Conservation (phyloP, 2,113 vertebrate genomes). For the Tringa solitaria region DNA sequence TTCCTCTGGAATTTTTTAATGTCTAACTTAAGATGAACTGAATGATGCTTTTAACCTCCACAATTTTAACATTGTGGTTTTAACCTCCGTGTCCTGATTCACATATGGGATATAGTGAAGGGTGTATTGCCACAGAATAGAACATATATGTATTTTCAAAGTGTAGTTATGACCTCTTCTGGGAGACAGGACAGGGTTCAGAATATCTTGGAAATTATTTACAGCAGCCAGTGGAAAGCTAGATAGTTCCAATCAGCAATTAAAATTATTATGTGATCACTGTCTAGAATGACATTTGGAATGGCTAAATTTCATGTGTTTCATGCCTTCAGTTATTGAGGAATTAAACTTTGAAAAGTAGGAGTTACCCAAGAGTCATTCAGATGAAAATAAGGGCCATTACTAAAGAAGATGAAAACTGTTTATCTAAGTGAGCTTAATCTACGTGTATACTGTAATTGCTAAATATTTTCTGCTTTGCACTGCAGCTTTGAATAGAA, state of each 20-base stretch:
- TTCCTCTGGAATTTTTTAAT: neutral
- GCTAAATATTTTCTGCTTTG: neutral
- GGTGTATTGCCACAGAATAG: neutral
- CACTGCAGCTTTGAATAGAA: neutral
- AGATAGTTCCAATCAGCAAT: neutral
- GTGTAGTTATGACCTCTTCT: neutral
- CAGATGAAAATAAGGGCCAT: neutral
- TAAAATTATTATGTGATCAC: neutral
- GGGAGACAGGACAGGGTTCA: accelerated
- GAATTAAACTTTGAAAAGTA: neutral
- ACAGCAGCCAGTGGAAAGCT: neutral
- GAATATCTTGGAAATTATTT: neutral
- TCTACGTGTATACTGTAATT: neutral
- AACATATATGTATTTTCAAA: neutral
- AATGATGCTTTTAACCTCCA: neutral
- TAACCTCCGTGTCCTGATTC: neutral
- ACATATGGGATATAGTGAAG: neutral
- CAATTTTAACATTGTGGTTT: neutral
- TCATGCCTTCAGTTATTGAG: neutral
- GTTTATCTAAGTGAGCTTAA: neutral
- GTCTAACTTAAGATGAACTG: neutral
- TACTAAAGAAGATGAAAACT: neutral
- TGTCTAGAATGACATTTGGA: neutral
- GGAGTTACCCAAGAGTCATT: neutral
- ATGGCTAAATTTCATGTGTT: neutral